Evolutionary conservation across 2,113 vertebrate species (phyloP).

Genomic region (Vombatus ursinus): DNA sequence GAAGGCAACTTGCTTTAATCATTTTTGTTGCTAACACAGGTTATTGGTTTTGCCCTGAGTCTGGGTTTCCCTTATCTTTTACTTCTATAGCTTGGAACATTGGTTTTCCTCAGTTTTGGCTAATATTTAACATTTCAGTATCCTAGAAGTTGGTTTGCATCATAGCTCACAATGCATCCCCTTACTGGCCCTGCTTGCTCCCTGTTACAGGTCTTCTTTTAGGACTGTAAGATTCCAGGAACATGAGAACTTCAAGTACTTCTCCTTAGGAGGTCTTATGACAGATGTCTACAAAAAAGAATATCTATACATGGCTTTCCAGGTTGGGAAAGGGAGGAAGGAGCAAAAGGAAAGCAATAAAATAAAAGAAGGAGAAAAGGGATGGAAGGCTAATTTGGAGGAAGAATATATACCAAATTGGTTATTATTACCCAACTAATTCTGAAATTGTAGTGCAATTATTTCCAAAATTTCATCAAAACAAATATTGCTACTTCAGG

Average conservation of each 20-base stretch:
- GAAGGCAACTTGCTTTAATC: not conserved
- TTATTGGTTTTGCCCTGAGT: not conserved
- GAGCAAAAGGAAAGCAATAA: not conserved
- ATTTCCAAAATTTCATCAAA: not conserved
- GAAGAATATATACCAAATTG: not conserved
- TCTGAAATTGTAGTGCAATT: not conserved
- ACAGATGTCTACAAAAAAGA: not conserved
- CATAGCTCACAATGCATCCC: too few relatives aligned
- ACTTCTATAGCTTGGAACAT: not conserved
- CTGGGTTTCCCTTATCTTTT: not conserved
- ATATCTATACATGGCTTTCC: not conserved
- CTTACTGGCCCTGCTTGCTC: not conserved
- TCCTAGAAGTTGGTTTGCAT: not conserved
- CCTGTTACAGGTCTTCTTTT: not conserved
- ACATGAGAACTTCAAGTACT: not conserved
- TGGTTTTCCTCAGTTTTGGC: not conserved
- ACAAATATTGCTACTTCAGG: not conserved
- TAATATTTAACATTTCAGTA: not conserved
- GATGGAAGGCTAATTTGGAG: not conserved
- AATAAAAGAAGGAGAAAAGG: not conserved
- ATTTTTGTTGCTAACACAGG: not conserved
- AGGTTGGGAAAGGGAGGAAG: not conserved
- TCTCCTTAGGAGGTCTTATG: not conserved
- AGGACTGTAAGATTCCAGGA: not conserved
- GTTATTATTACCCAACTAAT: not conserved